These are phyloP conservation scores for Diabrotica balteata DNA, from an alignment of 2,888 invertebrate species.

Conservation along the genomic window DNA sequence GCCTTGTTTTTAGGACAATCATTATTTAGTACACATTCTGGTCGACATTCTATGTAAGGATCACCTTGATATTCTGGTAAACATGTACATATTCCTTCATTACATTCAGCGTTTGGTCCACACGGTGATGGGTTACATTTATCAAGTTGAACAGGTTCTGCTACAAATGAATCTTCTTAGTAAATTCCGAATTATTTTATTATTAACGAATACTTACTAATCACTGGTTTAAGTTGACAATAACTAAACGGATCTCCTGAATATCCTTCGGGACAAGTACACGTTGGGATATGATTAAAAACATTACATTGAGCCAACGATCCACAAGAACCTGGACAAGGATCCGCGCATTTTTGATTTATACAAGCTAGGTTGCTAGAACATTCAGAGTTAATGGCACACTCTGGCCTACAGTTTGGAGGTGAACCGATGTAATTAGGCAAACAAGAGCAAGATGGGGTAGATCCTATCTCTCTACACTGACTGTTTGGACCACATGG, in stretches of 20 bases:
- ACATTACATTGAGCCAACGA: conserved; percentile 69
- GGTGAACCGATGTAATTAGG: conserved; percentile 63
- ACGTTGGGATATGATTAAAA: conserved; percentile 72
- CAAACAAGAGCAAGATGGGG: conserved; percentile 64
- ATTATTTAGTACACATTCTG: conserved; percentile 73
- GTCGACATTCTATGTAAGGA: conserved; percentile 73
- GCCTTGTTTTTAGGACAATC: conserved; percentile 73
- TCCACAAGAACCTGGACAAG: conserved; percentile 72
- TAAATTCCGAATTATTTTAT: no score
- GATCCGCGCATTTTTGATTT: conserved; percentile 68
- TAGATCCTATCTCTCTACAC: conserved; percentile 63
- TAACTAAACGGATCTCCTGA: conserved; percentile 69
- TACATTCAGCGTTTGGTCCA: conserved; percentile 75
- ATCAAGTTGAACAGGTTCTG: conserved; percentile 58
- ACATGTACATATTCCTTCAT: conserved; percentile 73
- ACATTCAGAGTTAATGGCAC: conserved; percentile 65
- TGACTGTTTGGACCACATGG: conserved; percentile 68
- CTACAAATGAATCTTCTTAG: conserved; percentile 27
- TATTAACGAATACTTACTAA: conserved; percentile 42
- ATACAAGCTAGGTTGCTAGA: conserved; percentile 63
- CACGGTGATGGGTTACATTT: conserved; percentile 77
- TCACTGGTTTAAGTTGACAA: conserved; percentile 54
- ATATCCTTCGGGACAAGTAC: conserved; percentile 69
- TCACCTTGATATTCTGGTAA: conserved; percentile 72
- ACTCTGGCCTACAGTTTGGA: conserved; percentile 66